These are phyloP conservation scores for Ellobium chinense DNA, from an alignment of 2,888 invertebrate genomes.

Conservation along the genomic window DNA sequence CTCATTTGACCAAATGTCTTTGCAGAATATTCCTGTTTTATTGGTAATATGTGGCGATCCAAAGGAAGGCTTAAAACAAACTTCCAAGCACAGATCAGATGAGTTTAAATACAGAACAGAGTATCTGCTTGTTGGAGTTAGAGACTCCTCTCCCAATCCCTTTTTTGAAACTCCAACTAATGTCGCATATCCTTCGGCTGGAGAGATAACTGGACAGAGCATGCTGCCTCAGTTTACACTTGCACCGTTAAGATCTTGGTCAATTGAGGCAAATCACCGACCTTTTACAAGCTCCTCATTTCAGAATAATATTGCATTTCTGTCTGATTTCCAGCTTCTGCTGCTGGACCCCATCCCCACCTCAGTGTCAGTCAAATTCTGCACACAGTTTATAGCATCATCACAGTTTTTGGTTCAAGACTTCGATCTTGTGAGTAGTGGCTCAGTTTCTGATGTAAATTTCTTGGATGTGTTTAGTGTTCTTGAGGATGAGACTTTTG, in stretches of 20 bases:
- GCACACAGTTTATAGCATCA: background rate
- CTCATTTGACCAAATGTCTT: background rate
- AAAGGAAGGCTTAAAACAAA: background rate
- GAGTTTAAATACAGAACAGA: too few species aligned
- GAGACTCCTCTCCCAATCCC: too few species aligned
- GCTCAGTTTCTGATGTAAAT: constrained; percentile 5
- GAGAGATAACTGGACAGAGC: background rate
- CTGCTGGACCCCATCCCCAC: background rate
- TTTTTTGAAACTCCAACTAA: too few species aligned
- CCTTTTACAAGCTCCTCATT: background rate
- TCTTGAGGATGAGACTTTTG: background rate
- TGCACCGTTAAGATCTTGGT: background rate
- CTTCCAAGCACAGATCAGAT: too few species aligned
- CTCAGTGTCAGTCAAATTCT: background rate
- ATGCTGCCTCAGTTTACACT: constrained; percentile 4
- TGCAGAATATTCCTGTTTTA: constrained; percentile 2
- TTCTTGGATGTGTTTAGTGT: background rate
- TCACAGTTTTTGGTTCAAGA: background rate
- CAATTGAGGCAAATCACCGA: too few species aligned
- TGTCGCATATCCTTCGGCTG: background rate
- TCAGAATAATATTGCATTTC: background rate
- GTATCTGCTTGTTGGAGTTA: constrained; percentile 9
- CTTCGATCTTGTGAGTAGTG: too few species aligned
- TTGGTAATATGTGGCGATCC: constrained; percentile 2
- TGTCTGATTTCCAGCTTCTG: background rate